Base-by-base conservation (phyloP, 1,140 invertebrate genomes). In the Cyclargus thomasi region DNA sequence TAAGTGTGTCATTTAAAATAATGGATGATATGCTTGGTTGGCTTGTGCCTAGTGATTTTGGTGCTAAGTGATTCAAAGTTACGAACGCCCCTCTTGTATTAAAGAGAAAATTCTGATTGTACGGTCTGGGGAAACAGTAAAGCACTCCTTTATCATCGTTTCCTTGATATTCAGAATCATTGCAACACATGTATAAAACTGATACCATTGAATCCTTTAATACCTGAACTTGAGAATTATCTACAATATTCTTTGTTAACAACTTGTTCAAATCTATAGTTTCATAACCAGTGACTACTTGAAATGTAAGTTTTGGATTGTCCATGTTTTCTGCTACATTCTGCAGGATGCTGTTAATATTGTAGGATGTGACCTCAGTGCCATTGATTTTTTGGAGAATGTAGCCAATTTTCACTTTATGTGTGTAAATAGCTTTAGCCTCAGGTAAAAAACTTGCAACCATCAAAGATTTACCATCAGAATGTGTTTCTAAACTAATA, bases 401-500 rank as follows among this genome's bases (percentile, higher is more conserved):
- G 86, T 94, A 94, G 17, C 94, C 94, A 73, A 94, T 92, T 91
- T 94, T 94, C 5, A 95, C 92, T 75, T 92, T 93, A 69, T 92
- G 90, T 57, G 91, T 91, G 70, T 92, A 93, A 67, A 93, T 92
- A 1, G 93, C 90, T 77, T 92, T 92, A 35, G 93, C 92, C 80
- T 95, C 93, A 16, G 93, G 92, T 69, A 93, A 91, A 77, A 95
- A 94, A 68, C 94, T 93, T 53, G 92, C 91, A 17, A 95, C 92
- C 85, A 95, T 92, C 57, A 95, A 91, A 74, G 93, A 91, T 63
- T 92, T 90, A 65, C 93, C 93, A 83, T 94, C 93, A 14, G 92
- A 90, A 78, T 94, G 92, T 20, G 92, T 91, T 65, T 92, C 92
- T 17, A 94, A 90, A 53, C 92, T 93, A 16, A 95, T 92, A 39